Evolutionary conservation across 2,113 vertebrate species (phyloP), one percentile per base, ranked within the genome.

Genomic region (Rhinichthys klamathensis): DNA sequence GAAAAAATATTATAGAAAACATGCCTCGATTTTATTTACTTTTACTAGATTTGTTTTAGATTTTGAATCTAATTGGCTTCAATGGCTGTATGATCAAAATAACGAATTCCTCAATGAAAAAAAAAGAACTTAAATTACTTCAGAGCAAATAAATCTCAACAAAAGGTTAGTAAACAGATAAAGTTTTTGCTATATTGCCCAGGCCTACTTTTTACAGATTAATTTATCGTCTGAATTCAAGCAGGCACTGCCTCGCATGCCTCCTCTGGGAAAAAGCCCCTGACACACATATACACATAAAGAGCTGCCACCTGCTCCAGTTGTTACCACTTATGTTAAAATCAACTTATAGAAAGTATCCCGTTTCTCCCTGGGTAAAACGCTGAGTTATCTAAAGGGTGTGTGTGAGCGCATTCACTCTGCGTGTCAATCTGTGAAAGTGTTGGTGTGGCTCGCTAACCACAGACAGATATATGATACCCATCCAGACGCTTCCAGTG

Each of bases 301-400:
- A 85, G 38, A 85, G 76, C 65, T 25, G 54, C 77, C 84, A 85
- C 67, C 84, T 85, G 84, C 84, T 85, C 32, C 84, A 85, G 65
- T 81, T 85, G 84, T 58, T 73, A 25, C 56, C 32, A 23, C 49
- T 70, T 30, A 44, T 73, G 69, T 81, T 85, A 80, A 73, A 58
- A 73, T 58, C 84, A 56, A 38, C 16, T 82, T 82, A 69, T 82
- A 69, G 80, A 79, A 85, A 51, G 84, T 85, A 77, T 85, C 84
- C 49, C 18, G 15, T 85, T 80, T 74, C 84, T 54, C 81, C 13
- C 77, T 35, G 84, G 12, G 67, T 51, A 77, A n/a, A 74, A 73
- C 32, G 23, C 32, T 46, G 54, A 58, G 65, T 61, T 85, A 58
- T 81, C 77, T 63, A 44, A 58, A 58, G 27, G 46, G 41, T 49